These are phyloP conservation scores for Cyprinodon tularosa DNA, from an alignment of 2,113 vertebrate species.

Conservation along the genomic window DNA sequence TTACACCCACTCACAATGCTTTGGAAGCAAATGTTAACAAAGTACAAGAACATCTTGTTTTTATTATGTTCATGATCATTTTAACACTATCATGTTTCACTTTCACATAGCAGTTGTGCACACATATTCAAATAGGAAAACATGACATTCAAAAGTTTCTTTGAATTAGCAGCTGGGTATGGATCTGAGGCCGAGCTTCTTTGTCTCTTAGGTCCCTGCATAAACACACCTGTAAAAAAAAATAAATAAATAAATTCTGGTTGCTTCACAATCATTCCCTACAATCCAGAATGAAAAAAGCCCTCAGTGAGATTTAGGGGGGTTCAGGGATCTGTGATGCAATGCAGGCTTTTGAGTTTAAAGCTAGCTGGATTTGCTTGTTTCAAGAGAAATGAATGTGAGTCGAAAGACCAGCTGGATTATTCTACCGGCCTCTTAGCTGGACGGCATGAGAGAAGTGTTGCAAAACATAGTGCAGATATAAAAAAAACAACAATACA, in stretches of 20 bases:
- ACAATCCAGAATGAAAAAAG: conserved; percentile 17
- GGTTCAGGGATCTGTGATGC: conserved; percentile 42
- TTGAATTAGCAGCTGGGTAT: background rate
- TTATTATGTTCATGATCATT: background rate
- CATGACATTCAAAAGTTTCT: background rate
- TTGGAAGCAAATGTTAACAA: background rate
- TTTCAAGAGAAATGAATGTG: conserved; percentile 43
- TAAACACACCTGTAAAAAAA: background rate
- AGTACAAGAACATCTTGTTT: background rate
- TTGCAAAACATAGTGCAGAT: conserved; percentile 22
- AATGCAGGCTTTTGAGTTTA: conserved; percentile 47
- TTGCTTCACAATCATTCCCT: background rate
- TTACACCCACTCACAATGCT: background rate
- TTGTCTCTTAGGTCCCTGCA: background rate
- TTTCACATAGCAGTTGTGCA: background rate
- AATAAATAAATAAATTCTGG: background rate
- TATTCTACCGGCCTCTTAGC: conserved; percentile 34
- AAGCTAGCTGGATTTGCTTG: conserved; percentile 50
- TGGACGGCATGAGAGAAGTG: conserved; percentile 4
- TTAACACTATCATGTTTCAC: background rate
- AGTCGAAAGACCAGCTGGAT: conserved; percentile 32
- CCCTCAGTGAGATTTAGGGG: conserved; percentile 21
- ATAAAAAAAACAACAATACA: background rate
- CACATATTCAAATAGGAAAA: background rate
- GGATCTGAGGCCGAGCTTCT: background rate